phyloP scores from a whole-genome alignment of 2,797 vertebrate species.

The Sylvilagus floridanus region DNA sequence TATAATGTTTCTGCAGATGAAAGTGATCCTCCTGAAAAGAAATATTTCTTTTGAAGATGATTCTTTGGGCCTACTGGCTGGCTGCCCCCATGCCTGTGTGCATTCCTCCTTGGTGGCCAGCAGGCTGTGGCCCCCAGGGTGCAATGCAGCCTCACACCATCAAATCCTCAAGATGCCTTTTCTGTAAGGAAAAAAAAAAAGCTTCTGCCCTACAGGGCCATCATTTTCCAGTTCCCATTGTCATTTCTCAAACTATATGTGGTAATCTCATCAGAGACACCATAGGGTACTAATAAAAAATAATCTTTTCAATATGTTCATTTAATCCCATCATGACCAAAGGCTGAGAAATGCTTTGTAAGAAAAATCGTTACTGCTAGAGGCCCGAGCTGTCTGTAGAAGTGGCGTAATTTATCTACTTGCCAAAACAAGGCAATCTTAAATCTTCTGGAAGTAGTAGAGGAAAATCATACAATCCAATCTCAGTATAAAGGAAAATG shows the following conservation, averaged over 20 bases:
- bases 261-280: constrained; percentile 12
- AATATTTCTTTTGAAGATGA: not conserved
- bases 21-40: not conserved
- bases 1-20: not conserved
- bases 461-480: not conserved
- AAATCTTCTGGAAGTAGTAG: not conserved
- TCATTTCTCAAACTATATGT: constrained; percentile 39
- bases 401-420: not conserved
- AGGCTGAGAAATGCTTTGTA: constrained; percentile 26
- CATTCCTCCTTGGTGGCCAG: not conserved
- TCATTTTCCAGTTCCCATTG: not conserved
- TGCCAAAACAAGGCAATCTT: not conserved
- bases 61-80: not conserved
- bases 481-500: not conserved
- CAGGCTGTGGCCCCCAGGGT: not conserved
- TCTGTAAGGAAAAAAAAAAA: constrained; percentile 26
- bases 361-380: not conserved
- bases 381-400: not conserved
- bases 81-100: not conserved
- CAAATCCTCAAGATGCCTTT: not conserved
- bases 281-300: constrained; percentile 32
- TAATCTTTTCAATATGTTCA: constrained; percentile 26
- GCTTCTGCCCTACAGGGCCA: not conserved
- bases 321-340: constrained; percentile 39
- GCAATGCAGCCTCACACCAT: not conserved